A percentile compares a stretch with the other conserved stretches of the same genome.
Conservation (phyloP, 1,140 invertebrate species). For the Dufourea novaeangliae region DNA sequence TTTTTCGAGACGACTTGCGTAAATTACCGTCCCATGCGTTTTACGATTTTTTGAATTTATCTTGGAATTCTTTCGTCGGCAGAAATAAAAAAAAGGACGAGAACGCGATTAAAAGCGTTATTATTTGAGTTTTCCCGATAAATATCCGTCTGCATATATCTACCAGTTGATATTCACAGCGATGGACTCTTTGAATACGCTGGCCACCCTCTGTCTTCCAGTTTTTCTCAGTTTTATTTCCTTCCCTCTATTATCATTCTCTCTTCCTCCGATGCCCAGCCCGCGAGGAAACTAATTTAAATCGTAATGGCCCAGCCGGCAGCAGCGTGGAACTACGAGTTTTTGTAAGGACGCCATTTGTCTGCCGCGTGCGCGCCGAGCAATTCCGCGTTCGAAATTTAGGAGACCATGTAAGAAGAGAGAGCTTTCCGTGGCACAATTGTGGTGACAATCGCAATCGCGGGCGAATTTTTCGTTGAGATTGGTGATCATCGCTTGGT, state of each 20-base stretch:
- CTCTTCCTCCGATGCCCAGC: conserved; percentile 6
- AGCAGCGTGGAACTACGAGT: conserved; percentile 39
- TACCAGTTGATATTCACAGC: conserved; percentile 30
- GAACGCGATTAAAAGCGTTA: conserved; percentile 25
- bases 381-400: conserved; percentile 58
- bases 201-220: conserved; percentile 14
- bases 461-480: not conserved
- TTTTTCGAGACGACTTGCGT: too few relatives aligned
- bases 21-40: too few relatives aligned
- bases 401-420: conserved; percentile 42
- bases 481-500: not conserved
- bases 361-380: conserved; percentile 32
- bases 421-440: not conserved
- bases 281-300: conserved; percentile 61
- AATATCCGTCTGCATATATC: conserved; percentile 23
- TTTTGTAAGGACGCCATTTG: conserved; percentile 62
- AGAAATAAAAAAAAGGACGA: too few relatives aligned
- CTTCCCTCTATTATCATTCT: conserved; percentile 27
- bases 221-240: conserved; percentile 43
- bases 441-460: conserved; percentile 31
- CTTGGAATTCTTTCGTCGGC: too few relatives aligned
- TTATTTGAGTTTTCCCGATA: conserved; percentile 34
- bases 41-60: too few relatives aligned
- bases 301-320: conserved; percentile 56
- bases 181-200: conserved; percentile 35